Evolutionary conservation across 2,113 vertebrate species (phyloP).

Genomic region (Peromyscus leucopus): DNA sequence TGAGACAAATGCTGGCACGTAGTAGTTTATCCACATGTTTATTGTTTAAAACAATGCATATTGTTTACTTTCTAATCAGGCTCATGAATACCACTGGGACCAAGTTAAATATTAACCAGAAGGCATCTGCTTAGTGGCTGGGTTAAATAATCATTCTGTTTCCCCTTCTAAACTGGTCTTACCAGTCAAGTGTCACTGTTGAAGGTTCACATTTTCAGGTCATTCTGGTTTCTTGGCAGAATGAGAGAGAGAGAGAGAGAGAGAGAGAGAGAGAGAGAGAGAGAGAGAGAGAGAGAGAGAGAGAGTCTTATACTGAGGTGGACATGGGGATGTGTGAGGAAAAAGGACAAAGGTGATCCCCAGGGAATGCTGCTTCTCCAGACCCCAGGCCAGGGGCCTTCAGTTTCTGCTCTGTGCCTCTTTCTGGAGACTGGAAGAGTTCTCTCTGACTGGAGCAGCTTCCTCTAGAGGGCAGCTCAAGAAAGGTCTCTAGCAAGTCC

Average conservation of each 20-base stretch:
- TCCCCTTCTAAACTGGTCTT: constrained; percentile 58
- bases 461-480: constrained; percentile 66
- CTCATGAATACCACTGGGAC: constrained; percentile 39
- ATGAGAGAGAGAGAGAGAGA: not conserved
- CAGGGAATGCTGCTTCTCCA: not conserved
- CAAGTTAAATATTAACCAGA: constrained; percentile 76
- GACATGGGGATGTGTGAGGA: not conserved
- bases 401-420: not conserved
- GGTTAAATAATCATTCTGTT: constrained; percentile 47
- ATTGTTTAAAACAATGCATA: constrained; percentile 46
- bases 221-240: constrained; percentile 45
- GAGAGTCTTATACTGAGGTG: not conserved
- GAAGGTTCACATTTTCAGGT: constrained; percentile 54
- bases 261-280: not conserved
- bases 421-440: not conserved
- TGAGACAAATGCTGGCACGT: not conserved
- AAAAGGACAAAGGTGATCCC: not conserved
- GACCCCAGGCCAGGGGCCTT: not conserved
- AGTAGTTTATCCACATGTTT: not conserved
- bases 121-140: constrained; percentile 61
- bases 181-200: constrained; percentile 62
- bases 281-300: not conserved
- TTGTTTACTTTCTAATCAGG: constrained; percentile 66
- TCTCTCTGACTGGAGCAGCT: constrained; percentile 56
- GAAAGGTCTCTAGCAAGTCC: not conserved